Evolutionary conservation across 2,113 vertebrate genomes (phyloP), one percentile per base, ranked within the genome.

Genomic region (Cyprinodon tularosa): DNA sequence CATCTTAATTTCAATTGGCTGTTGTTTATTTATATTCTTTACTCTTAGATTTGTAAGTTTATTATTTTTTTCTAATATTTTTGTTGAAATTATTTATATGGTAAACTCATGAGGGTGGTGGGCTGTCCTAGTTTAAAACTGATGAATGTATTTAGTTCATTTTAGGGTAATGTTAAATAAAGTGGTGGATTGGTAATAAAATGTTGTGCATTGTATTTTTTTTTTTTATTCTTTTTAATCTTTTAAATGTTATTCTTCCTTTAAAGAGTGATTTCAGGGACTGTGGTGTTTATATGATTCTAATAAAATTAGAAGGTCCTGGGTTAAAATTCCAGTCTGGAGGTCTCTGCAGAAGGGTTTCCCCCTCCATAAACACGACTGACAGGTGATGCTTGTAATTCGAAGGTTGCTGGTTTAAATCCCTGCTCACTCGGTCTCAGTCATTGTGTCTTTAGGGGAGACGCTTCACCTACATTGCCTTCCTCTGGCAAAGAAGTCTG

Each of bases 81-180:
- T 82, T 39, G 20, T 88, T 82, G 75, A 74, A 86, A 78, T 75
- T 82, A 72, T 81, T 78, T 62, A 74, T 81, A 67, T 65, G 69
- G 11, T 84, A 66, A 87, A 79, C 80, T 89, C 74, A 74, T 71
- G 81, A 85, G 76, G 90, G 78, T 82, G 29, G 62, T 81, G 78
- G 91, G 60, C 22, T 67, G 71, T 73, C 44, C 65, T 57, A 17
- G 67, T 89, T 80, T 84, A 1, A 82, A 83, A 69, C 53, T 83
- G 47, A 71, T 83, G 85, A 91, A 91, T 90, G 89, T 91, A 91
- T 68, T 90, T 74, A 63, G 39, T 73, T 87, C 78, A 70, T 89
- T 71, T 68, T 70, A 65, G 78, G 89, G 72, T 57, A 40, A 87
- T 81, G 80, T 64, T 1, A 81, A 92, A 93, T 92, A 92, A 92